A percentile compares a stretch with the other conserved stretches of the same genome.
Evolutionary conservation across 2,888 invertebrate genomes (phyloP).

Genomic region (Parnassius apollo): DNA sequence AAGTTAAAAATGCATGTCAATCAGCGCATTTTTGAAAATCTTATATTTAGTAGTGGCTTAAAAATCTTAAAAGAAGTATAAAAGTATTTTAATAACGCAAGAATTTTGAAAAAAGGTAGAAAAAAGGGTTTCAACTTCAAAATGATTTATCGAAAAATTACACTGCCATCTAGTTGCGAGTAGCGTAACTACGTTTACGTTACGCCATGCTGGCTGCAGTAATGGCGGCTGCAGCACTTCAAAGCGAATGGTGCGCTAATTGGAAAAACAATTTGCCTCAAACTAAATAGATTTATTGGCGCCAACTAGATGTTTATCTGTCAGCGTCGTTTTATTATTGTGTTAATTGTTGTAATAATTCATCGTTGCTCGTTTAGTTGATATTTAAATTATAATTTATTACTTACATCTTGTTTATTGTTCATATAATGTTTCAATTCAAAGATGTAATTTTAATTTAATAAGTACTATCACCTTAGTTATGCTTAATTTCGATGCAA

Average conservation of each 20-base stretch:
- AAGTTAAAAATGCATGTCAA: too few relatives aligned
- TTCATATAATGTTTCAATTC: conserved; percentile 19
- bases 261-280: conserved; percentile 62
- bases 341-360: conserved; percentile 29
- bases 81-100: too few relatives aligned
- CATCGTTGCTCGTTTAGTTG: conserved; percentile 24
- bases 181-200: conserved; percentile 47
- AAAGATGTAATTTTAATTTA: neutral
- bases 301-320: conserved; percentile 49
- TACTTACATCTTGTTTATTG: conserved; percentile 28
- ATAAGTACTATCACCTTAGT: too few relatives aligned
- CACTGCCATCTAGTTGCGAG: conserved; percentile 66
- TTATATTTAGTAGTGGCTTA: too few relatives aligned
- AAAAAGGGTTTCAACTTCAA: neutral
- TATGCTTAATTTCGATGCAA: too few relatives aligned
- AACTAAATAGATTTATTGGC: conserved; percentile 70
- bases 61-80: too few relatives aligned
- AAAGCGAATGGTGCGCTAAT: conserved; percentile 54
- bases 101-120: too few relatives aligned
- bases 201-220: conserved; percentile 45
- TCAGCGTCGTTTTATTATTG: conserved; percentile 35
- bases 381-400: conserved; percentile 25
- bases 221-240: conserved; percentile 53
- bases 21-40: too few relatives aligned
- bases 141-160: conserved; percentile 40